Base-by-base conservation (phyloP, 2,888 invertebrate species). In the Dorcus parallelipipedus region DNA sequence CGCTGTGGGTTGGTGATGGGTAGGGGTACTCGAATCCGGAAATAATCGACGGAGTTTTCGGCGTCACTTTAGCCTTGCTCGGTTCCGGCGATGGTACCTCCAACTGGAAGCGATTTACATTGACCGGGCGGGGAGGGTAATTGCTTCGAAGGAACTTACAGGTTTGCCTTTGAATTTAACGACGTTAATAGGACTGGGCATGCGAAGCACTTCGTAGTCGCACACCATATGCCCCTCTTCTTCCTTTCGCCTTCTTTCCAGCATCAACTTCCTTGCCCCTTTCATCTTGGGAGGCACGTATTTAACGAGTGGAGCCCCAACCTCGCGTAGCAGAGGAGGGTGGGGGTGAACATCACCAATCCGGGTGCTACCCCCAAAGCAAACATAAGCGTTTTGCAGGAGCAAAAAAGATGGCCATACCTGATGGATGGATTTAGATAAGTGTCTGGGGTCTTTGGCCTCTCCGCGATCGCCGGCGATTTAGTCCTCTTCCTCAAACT, bases 21-120 rank as follows among this genome's bases (percentile, higher is more conserved):
- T 71, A 64, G 0, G 76, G 77, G 49, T 73, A 72, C 2, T 72
- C 53, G 54, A 64, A 64, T 47, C 73, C 74, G 0, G 71, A 60
- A 1, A 71, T 69, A 0, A 72, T 65, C 0, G 76, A 75, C 1
- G 71, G 70, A 59, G 62, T 69, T 38, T 67, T 64, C 3, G 73
- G 73, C 3, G 67, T 51, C 0, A 77, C 74, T 63, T 74, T 74
- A 0, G 74, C 72, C 45, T 66, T 64, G 40, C 73, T 75, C 4
- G 72, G 63, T 58, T 73, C 73, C 0, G 77, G 76, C 4, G 77
- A 76, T n/a, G 73, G 70, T 33, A 74, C 64, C 57, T 69, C 62
- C 3, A 76, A 58, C 76, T 76, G 47, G 7, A 58, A 58, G 42
- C 17, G 10, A 56, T 52, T 49, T 23, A 42, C 42, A 23, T 45